phyloP scores from a whole-genome alignment of 2,888 invertebrate species.

The Latheticus oryzae region DNA sequence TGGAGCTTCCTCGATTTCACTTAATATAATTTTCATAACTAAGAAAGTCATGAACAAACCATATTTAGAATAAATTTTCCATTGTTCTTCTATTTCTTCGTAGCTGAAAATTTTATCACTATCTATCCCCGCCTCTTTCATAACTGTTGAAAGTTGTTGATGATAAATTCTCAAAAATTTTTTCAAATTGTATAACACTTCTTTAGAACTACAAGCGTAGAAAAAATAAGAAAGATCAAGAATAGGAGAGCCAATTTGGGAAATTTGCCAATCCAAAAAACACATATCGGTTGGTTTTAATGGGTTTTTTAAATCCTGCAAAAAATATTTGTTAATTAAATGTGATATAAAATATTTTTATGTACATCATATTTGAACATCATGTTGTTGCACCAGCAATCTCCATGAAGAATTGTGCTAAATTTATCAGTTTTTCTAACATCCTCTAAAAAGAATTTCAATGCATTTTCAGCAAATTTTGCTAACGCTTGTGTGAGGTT shows the following conservation, averaged over 20 bases:
- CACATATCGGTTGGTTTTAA: constrained; percentile 40
- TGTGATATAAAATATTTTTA: too few species aligned
- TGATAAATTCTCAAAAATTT: constrained; percentile 53
- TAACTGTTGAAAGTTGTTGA: constrained; percentile 46
- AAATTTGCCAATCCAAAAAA: constrained; percentile 52
- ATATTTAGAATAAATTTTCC: constrained; percentile 32
- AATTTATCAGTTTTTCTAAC: constrained; percentile 9
- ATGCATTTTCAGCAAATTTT: constrained; percentile 8
- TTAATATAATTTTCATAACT: constrained; percentile 21
- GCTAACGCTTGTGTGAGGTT: constrained; percentile 33
- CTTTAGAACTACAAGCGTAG: constrained; percentile 51
- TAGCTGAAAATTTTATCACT: constrained; percentile 48
- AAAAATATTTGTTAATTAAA: too few species aligned
- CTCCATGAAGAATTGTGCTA: constrained; percentile 53
- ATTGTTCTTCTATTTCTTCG: constrained; percentile 32
- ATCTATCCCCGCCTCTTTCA: constrained; percentile 48
- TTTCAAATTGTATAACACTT: constrained; percentile 50
- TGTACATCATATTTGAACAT: constrained; percentile 56
- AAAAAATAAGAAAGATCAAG: constrained; percentile 57
- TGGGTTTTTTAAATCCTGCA: constrained; percentile 33
- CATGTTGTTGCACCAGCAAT: constrained; percentile 59
- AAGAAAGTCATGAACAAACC: constrained; percentile 33
- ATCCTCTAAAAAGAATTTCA: constrained; percentile 9
- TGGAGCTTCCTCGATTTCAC: constrained; percentile 21
- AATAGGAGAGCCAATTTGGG: constrained; percentile 43